phyloP scores from a whole-genome alignment of 2,888 invertebrate species.

The Tetranychus truncatus region DNA sequence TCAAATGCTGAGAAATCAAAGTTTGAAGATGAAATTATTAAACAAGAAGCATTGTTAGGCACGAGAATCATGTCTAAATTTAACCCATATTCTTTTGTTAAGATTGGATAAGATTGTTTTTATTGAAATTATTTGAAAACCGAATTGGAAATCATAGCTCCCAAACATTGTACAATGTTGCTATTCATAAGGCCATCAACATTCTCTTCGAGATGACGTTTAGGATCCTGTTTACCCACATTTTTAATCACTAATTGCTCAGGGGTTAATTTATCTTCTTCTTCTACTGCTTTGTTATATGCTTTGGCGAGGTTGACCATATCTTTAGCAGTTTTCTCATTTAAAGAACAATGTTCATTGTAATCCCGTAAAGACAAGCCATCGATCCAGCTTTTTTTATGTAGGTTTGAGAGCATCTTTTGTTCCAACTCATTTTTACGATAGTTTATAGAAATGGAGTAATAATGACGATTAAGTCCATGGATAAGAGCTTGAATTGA shows the following conservation, averaged over 20 bases:
- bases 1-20: too few relatives aligned
- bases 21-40: too few relatives aligned
- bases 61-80: not conserved
- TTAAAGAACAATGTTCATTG: constrained; percentile 66
- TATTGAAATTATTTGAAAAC: constrained; percentile 53
- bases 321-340: constrained; percentile 80
- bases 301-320: constrained; percentile 94
- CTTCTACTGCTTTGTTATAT: constrained; percentile 90
- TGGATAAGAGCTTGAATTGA: constrained; percentile 96
- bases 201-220: constrained; percentile 95
- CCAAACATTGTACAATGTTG: constrained; percentile 91
- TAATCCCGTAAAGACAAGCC: constrained; percentile 77
- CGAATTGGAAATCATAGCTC: constrained; percentile 84
- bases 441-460: constrained; percentile 98
- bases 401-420: constrained; percentile 93
- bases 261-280: constrained; percentile 98
- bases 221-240: constrained; percentile 88
- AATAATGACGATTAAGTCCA: constrained; percentile 93
- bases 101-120: too few relatives aligned
- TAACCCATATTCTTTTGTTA: too few relatives aligned
- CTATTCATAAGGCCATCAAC: constrained; percentile 89
- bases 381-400: constrained; percentile 98
- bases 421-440: constrained; percentile 96
- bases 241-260: constrained; percentile 98
- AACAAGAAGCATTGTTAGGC: not conserved